A percentile compares a stretch with the other conserved stretches of the same genome.
Conservation (phyloP, 92 coral and sea anemone species). For the Umimayanthus kanabou region DNA sequence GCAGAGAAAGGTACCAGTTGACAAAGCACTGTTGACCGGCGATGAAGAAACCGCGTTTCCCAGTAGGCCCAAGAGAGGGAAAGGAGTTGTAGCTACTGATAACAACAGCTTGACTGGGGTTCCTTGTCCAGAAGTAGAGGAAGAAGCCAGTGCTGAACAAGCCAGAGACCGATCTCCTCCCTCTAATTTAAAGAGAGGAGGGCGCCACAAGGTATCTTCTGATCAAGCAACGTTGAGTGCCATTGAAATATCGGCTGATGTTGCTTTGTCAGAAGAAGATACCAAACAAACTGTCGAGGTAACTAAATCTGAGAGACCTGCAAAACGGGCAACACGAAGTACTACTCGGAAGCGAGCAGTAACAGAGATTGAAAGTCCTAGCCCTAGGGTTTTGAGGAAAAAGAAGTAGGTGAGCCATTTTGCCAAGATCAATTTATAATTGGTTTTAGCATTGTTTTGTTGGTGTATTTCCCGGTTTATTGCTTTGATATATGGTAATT, state of each 20-base stretch:
- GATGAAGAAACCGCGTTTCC: not conserved
- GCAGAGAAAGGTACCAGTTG: not conserved
- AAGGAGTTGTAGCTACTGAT: not conserved
- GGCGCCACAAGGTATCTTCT: not conserved
- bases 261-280: not conserved
- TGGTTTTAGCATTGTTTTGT: not conserved
- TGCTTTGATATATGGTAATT: not conserved
- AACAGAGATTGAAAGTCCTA: not conserved
- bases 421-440: too few relatives aligned
- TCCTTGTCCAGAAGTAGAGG: not conserved
- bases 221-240: not conserved
- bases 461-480: not conserved
- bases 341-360: not conserved
- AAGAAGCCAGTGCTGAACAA: not conserved
- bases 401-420: constrained; percentile 13
- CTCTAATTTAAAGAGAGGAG: not conserved
- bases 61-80: not conserved
- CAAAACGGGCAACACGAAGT: constrained; percentile 21
- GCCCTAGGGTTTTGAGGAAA: constrained; percentile 27
- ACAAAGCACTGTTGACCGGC: not conserved
- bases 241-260: not conserved
- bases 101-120: not conserved
- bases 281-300: not conserved
- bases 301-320: not conserved
- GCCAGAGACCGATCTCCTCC: not conserved